Conservation (phyloP, 2,888 invertebrate species). For the Athalia circularis region DNA sequence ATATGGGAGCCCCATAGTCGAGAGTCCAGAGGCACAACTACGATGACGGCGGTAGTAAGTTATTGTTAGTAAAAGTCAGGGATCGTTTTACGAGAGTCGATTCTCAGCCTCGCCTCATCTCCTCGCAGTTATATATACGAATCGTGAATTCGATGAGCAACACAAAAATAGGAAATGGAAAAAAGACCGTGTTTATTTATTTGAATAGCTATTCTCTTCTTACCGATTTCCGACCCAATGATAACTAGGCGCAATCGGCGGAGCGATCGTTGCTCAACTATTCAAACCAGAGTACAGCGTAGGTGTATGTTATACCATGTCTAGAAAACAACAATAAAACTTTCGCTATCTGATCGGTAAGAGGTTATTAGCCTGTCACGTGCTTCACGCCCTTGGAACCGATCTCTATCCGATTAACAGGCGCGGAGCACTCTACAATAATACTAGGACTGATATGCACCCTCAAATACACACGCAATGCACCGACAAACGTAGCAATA, state of each 20-base stretch:
- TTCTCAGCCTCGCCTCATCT: no score
- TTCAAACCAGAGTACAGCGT: conserved; percentile 25
- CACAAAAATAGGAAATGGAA: no score
- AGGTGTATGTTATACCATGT: conserved; percentile 12
- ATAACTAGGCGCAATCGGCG: conserved; percentile 27
- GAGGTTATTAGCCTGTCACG: conserved; percentile 64
- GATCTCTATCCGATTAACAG: conserved; percentile 39
- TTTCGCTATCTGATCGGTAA: conserved; percentile 55
- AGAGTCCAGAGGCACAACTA: conserved; percentile 10
- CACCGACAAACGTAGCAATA: conserved; percentile 25
- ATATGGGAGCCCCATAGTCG: not conserved
- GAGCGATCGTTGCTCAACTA: not conserved
- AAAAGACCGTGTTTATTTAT: no score
- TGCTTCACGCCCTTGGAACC: conserved; percentile 50
- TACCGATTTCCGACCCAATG: not conserved
- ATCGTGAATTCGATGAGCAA: no score
- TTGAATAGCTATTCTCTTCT: no score
- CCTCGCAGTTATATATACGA: no score
- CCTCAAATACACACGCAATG: not conserved
- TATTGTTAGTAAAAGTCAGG: conserved; percentile 41
- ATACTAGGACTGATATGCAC: conserved; percentile 16
- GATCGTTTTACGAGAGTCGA: conserved; percentile 43
- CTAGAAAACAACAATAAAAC: conserved; percentile 54
- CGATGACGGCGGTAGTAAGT: conserved; percentile 21
- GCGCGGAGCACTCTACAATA: conserved; percentile 14